A percentile compares a stretch with the other conserved stretches of the same genome.
phyloP scores from a whole-genome alignment of 2,113 vertebrate genomes.

The Pseudorhombus dupliciocellatus region DNA sequence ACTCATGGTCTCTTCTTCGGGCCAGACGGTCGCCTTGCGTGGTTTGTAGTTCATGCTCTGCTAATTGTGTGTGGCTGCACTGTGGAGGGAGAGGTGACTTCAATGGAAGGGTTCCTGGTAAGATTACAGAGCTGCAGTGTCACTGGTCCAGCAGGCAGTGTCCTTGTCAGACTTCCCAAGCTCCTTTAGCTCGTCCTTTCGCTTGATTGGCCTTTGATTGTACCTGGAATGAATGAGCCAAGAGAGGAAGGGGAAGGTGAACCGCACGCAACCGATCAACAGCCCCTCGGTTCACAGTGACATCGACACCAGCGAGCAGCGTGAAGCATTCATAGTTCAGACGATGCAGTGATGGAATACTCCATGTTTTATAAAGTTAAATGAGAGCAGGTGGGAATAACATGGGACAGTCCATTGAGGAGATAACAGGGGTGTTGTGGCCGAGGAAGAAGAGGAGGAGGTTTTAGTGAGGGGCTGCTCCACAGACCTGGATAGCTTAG shows the following conservation, averaged over 20 bases:
- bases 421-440: conserved; percentile 3
- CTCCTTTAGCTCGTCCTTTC: conserved; percentile 47
- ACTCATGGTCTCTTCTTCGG: conserved; percentile 24
- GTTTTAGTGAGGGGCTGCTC: conserved; percentile 58
- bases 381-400: not conserved
- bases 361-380: not conserved
- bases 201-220: conserved; percentile 57
- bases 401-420: not conserved
- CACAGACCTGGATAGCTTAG: conserved; percentile 65
- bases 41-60: conserved; percentile 26
- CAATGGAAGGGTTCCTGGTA: conserved; percentile 65
- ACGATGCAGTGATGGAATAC: not conserved
- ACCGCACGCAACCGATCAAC: conserved; percentile 2
- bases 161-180: conserved; percentile 46
- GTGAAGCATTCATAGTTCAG: not conserved
- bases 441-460: conserved; percentile 41
- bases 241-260: conserved; percentile 12
- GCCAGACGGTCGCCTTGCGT: conserved; percentile 20
- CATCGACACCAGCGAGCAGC: conserved; percentile 8
- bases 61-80: conserved; percentile 22
- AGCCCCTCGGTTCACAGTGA: not conserved
- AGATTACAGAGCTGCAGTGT: conserved; percentile 61
- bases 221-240: conserved; percentile 32
- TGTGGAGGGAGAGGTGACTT: conserved; percentile 24
- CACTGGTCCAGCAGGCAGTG: conserved; percentile 25